Conservation (phyloP, 2,797 vertebrate species). For the Clarias fuscus region DNA sequence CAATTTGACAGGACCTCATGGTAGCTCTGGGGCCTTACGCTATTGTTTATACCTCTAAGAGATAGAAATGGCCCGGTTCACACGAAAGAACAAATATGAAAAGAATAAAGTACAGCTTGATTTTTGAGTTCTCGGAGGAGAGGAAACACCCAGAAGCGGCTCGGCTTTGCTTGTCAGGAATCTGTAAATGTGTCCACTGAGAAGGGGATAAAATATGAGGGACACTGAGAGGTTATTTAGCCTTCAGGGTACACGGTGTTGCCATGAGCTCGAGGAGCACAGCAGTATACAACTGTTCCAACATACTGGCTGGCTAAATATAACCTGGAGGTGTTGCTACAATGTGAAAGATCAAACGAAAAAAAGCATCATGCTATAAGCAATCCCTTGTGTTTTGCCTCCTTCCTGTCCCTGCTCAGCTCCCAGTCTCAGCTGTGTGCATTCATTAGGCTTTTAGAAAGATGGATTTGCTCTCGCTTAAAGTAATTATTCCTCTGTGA, state of each 20-base stretch:
- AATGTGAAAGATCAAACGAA: slow-evolving; percentile 21
- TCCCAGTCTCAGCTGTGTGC: neutral
- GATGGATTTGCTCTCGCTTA: neutral
- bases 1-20: neutral
- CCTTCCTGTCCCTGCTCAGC: slow-evolving; percentile 13
- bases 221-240: slow-evolving; percentile 11
- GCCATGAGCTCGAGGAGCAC: neutral
- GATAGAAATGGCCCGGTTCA: neutral
- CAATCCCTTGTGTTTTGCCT: slow-evolving; percentile 25
- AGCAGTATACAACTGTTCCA: neutral
- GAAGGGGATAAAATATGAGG: slow-evolving; percentile 9
- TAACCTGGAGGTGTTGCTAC: slow-evolving; percentile 21
- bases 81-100: neutral
- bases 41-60: neutral
- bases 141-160: neutral
- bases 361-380: slow-evolving; percentile 28
- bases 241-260: neutral
- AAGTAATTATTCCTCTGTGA: slow-evolving; percentile 10
- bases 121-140: neutral
- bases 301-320: slow-evolving; percentile 28
- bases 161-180: neutral
- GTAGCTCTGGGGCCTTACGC: neutral
- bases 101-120: neutral
- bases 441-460: neutral
- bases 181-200: slow-evolving; percentile 1